phyloP scores from a whole-genome alignment of 2,113 vertebrate genomes.

The Paradisaea rubra region DNA sequence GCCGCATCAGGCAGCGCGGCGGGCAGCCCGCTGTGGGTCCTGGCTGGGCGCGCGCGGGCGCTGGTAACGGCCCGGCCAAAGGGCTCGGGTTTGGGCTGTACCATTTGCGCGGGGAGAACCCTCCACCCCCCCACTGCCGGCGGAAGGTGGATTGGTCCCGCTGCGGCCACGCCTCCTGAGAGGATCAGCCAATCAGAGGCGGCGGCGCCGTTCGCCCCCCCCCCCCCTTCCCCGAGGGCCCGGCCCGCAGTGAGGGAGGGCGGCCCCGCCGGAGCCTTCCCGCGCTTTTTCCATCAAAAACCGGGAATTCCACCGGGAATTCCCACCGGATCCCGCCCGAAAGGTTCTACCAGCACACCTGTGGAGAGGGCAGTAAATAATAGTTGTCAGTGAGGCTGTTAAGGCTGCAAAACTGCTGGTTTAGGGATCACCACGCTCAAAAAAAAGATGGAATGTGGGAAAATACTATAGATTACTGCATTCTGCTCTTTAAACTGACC shows the following conservation, averaged over 20 bases:
- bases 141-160: neutral
- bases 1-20: neutral
- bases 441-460: neutral
- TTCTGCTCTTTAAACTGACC: no score
- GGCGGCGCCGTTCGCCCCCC: neutral
- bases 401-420: neutral
- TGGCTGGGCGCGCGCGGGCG: constrained; percentile 1
- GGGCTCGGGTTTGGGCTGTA: neutral
- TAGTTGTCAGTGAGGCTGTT: rapidly evolving
- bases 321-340: rapidly evolving
- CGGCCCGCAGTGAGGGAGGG: neutral
- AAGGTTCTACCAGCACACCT: rapidly evolving
- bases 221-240: neutral
- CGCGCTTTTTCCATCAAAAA: neutral
- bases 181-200: neutral
- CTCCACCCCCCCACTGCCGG: rapidly evolving
- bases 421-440: rapidly evolving
- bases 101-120: neutral
- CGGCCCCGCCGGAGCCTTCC: rapidly evolving
- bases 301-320: rapidly evolving
- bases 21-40: neutral
- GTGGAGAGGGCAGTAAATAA: rapidly evolving
- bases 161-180: rapidly evolving
- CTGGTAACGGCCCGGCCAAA: constrained; percentile 20
- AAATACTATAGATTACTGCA: rapidly evolving